A percentile compares a stretch with the other conserved stretches of the same genome.
Conservation (phyloP, 2,888 invertebrate species). For the Panopea generosa region DNA sequence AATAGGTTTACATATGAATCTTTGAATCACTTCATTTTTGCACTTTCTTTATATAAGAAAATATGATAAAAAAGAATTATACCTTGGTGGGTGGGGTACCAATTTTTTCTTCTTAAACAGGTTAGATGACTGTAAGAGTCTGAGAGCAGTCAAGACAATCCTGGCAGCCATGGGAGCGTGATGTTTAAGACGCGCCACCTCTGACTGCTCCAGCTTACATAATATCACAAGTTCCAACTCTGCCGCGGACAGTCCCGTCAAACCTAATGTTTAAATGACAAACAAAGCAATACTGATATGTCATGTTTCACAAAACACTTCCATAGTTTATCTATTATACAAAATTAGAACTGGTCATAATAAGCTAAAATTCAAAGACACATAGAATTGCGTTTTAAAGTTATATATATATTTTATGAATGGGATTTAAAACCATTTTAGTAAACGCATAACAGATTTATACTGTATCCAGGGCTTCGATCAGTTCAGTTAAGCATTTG, state of each 20-base stretch:
- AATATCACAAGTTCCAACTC: constrained; percentile 83
- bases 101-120: constrained; percentile 72
- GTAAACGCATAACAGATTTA: no score
- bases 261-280: constrained; percentile 59
- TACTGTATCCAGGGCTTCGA: no score
- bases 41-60: no score
- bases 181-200: constrained; percentile 82
- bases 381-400: no score
- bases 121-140: constrained; percentile 76
- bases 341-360: no score
- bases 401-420: no score
- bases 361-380: no score
- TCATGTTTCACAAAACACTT: no score
- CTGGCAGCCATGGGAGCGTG: constrained; percentile 83
- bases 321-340: no score
- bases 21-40: background rate
- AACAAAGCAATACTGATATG: background rate
- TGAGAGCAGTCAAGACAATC: constrained; percentile 78
- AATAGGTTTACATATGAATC: background rate
- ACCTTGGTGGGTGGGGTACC: constrained; percentile 63
- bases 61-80: no score
- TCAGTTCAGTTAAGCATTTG: no score
- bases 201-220: constrained; percentile 80
- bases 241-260: constrained; percentile 77
- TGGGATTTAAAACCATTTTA: no score